Evolutionary conservation across 2,797 vertebrate species (phyloP).

Genomic region (Eremophila alpestris): DNA sequence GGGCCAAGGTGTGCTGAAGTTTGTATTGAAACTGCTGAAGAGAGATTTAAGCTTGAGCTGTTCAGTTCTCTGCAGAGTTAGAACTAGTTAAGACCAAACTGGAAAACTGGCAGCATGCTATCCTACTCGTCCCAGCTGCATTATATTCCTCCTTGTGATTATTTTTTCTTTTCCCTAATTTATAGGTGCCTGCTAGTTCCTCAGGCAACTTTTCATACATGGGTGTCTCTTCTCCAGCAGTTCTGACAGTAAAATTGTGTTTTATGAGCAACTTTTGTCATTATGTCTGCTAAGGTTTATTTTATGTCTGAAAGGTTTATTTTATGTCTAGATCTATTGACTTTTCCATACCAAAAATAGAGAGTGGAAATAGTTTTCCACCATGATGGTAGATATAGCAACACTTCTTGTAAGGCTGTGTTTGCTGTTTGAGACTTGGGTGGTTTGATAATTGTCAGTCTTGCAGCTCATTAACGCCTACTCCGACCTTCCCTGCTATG

Average conservation of each 20-base stretch:
- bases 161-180: neutral
- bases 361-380: neutral
- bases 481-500: neutral
- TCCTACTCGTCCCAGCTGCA: neutral
- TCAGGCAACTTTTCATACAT: neutral
- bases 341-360: neutral
- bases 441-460: neutral
- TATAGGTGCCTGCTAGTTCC: neutral
- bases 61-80: neutral
- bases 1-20: neutral
- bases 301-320: neutral
- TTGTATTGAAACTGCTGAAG: neutral
- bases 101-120: neutral
- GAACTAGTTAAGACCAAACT: neutral
- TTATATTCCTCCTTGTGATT: neutral
- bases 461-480: neutral
- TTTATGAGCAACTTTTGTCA: neutral
- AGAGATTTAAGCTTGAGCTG: accelerated
- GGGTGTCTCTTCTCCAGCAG: neutral
- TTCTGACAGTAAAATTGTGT: neutral
- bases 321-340: neutral
- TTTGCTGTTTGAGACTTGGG: neutral
- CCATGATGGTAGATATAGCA: neutral
- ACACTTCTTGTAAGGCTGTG: neutral
- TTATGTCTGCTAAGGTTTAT: neutral